Evolutionary conservation across 2,888 invertebrate genomes (phyloP).

Genomic region (Scotopteryx bipunctaria): DNA sequence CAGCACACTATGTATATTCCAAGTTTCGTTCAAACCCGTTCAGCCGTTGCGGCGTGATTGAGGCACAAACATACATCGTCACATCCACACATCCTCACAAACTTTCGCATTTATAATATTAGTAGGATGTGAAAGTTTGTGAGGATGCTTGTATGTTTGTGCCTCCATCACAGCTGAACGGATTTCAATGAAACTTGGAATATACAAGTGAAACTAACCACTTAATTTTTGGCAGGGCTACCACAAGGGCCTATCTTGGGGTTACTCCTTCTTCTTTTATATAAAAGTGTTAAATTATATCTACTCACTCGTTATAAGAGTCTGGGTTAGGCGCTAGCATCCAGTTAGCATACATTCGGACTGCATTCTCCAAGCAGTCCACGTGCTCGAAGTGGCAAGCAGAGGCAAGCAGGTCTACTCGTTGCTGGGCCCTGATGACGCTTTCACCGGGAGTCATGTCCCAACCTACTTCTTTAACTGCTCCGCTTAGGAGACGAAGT

Average conservation of each 20-base stretch:
- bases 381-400: conserved; percentile 90
- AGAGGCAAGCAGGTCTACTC: conserved; percentile 88
- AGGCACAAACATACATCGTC: too few species aligned
- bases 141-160: too few species aligned
- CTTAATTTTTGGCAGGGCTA: background rate
- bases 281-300: background rate
- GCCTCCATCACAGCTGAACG: too few species aligned
- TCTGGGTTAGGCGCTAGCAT: conserved; percentile 88
- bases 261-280: background rate
- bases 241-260: background rate
- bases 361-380: conserved; percentile 89
- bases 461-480: conserved; percentile 89
- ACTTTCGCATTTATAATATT: too few species aligned
- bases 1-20: too few species aligned
- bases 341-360: conserved; percentile 89
- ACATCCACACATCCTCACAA: too few species aligned
- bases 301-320: conserved; percentile 87
- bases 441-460: conserved; percentile 84
- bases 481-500: conserved; percentile 84
- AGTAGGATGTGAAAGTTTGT: too few species aligned
- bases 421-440: conserved; percentile 87
- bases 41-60: too few species aligned
- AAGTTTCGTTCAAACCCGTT: too few species aligned
- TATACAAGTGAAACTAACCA: too few species aligned
- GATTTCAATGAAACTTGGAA: too few species aligned